A percentile compares a stretch with the other conserved stretches of the same genome.
These are phyloP conservation scores for Cryptotis parvus DNA, from an alignment of 2,113 vertebrate genomes.

Conservation along the genomic window DNA sequence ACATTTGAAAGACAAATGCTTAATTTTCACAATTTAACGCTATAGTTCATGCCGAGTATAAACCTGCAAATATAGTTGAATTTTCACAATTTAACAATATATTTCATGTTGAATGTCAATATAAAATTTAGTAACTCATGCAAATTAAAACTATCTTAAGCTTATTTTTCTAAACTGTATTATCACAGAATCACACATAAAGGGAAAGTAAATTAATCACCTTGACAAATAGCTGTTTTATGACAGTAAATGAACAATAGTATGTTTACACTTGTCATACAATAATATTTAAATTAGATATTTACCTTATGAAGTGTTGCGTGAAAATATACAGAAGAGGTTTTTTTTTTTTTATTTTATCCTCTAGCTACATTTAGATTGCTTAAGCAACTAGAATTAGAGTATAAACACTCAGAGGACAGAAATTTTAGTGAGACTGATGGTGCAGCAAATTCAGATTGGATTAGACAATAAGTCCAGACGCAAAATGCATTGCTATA, in stretches of 20 bases:
- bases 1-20: background rate
- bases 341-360: background rate
- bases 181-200: background rate
- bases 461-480: slow-evolving; percentile 52
- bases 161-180: background rate
- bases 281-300: background rate
- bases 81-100: background rate
- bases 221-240: background rate
- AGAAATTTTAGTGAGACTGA: slow-evolving; percentile 44
- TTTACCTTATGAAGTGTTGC: background rate
- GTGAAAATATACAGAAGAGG: background rate
- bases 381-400: slow-evolving; percentile 33
- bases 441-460: slow-evolving; percentile 47
- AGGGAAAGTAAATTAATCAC: background rate
- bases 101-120: slow-evolving; percentile 17
- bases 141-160: slow-evolving; percentile 42
- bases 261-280: background rate
- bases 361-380: slow-evolving; percentile 16
- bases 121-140: background rate
- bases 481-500: slow-evolving; percentile 41
- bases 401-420: background rate
- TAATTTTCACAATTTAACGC: slow-evolving; percentile 2
- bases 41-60: background rate
- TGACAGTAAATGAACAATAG: background rate
- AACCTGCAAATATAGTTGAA: no score